Evolutionary conservation across 2,113 vertebrate genomes (phyloP), one percentile per base, ranked within the genome.

Genomic region (Scomber scombrus): DNA sequence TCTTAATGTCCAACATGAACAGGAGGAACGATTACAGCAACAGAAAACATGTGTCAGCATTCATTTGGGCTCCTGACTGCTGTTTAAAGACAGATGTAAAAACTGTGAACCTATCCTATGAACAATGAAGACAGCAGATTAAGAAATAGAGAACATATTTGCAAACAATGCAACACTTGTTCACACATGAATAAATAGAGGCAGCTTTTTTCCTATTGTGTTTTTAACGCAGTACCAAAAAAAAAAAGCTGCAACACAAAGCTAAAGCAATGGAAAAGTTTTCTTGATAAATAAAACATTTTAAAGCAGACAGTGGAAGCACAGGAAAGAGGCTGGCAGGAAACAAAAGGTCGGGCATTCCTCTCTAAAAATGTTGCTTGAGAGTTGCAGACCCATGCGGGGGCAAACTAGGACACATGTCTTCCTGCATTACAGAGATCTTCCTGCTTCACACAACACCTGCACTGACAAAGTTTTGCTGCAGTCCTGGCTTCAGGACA

Each of bases 401-500:
- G 23, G 23, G 64, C 5, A n/a, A 49, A 19, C 58, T 18, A 67
- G 50, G 73, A 52, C 50, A 57, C n/a, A 52, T 0, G 18, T 80
- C 49, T 2, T 43, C 23, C 77, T 81, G 81, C 73, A 64, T 71
- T 64, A 78, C 14, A 18, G 52, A 1, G 34, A 21, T 2, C 45
- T n/a, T 61, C 7, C 56, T 34, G 57, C 31, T 52, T 68, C 54
- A 3, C 29, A 0, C 65, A 55, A 75, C 21, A 67, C 19, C 75
- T 78, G 62, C 80, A 55, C 65, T 0, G 52, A 50, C 2, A 2
- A 55, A 1, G 79, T 56, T 78, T 51, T 81, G 43, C 83, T 80
- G 82, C 86, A 76, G 76, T 80, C 75, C 75, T 71, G 87, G 67
- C 57, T 46, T 40, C 15, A 19, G 11, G 34, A 81, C 62, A 62